Percentiles rank a stretch among this genome's conserved stretches.
phyloP scores from a whole-genome alignment of 2,113 vertebrate species.

The Cephalopterus ornatus region DNA sequence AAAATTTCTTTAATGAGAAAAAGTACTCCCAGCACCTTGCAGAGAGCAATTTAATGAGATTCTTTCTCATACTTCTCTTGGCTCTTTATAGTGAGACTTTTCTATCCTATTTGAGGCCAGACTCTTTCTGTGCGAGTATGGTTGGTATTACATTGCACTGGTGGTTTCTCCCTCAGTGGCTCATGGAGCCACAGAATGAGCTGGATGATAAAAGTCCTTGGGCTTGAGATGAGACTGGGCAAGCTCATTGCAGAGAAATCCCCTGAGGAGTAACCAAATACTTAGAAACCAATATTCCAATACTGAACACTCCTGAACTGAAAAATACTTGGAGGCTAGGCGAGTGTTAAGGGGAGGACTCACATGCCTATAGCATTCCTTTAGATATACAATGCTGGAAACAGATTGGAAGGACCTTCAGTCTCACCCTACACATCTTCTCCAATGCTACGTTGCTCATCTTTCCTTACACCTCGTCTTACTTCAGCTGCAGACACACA shows the following conservation, averaged over 20 bases:
- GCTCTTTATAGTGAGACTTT: background rate
- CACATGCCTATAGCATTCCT: background rate
- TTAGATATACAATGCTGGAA: background rate
- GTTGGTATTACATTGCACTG: background rate
- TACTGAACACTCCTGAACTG: background rate
- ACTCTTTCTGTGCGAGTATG: background rate
- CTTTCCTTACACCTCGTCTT: background rate
- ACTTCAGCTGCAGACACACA: background rate
- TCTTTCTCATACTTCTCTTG: background rate
- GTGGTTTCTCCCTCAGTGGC: background rate
- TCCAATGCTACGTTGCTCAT: background rate
- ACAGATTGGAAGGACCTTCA: background rate
- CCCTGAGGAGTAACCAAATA: background rate
- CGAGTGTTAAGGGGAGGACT: background rate
- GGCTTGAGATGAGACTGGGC: background rate
- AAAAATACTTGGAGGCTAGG: background rate
- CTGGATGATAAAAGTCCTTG: background rate
- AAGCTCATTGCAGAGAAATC: background rate
- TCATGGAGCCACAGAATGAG: background rate
- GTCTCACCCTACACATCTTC: background rate
- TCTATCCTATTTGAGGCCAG: background rate
- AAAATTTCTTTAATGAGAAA: background rate
- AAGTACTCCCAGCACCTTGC: background rate
- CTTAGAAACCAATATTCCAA: background rate
- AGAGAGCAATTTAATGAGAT: background rate